phyloP scores from a whole-genome alignment of 2,888 invertebrate genomes.

The Agriopis marginaria region DNA sequence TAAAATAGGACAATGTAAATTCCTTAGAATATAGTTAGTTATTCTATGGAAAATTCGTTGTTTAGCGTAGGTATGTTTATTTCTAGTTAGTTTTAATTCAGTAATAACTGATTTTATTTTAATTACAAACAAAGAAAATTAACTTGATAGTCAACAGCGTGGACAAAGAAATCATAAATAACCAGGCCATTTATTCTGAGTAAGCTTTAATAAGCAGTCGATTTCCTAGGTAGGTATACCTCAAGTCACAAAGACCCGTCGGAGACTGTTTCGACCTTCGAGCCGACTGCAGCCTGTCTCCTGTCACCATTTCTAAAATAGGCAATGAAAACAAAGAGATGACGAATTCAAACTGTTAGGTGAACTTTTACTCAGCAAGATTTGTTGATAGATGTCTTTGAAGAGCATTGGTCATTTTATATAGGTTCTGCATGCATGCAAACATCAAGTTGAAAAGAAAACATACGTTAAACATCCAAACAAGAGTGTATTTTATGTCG shows the following conservation, averaged over 20 bases:
- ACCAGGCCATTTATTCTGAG: slow-evolving; percentile 1
- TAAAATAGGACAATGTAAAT: too few relatives aligned
- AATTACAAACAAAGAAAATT: background rate
- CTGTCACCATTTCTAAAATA: slow-evolving; percentile 25
- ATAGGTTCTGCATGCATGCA: too few relatives aligned
- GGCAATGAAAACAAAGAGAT: slow-evolving; percentile 6
- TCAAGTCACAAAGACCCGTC: slow-evolving; percentile 17
- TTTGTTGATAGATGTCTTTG: too few relatives aligned
- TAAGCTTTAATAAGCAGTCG: slow-evolving; percentile 1
- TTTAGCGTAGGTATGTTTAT: too few relatives aligned
- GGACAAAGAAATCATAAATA: slow-evolving; percentile 2
- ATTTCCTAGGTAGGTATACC: slow-evolving; percentile 14
- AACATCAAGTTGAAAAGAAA: too few relatives aligned
- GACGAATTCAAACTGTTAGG: background rate
- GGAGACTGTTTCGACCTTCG: slow-evolving; percentile 15
- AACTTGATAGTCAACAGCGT: background rate
- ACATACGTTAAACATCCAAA: too few relatives aligned
- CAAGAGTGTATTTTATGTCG: too few relatives aligned
- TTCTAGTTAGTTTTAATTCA: too few relatives aligned
- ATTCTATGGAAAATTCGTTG: too few relatives aligned
- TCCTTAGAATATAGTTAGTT: too few relatives aligned
- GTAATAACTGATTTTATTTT: too few relatives aligned
- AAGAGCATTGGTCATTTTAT: too few relatives aligned
- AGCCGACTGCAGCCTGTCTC: background rate
- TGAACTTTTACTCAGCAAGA: background rate